Percentiles rank a stretch among this genome's conserved stretches.
phyloP scores from a whole-genome alignment of 2,113 vertebrate genomes.

The Rallus limicola region DNA sequence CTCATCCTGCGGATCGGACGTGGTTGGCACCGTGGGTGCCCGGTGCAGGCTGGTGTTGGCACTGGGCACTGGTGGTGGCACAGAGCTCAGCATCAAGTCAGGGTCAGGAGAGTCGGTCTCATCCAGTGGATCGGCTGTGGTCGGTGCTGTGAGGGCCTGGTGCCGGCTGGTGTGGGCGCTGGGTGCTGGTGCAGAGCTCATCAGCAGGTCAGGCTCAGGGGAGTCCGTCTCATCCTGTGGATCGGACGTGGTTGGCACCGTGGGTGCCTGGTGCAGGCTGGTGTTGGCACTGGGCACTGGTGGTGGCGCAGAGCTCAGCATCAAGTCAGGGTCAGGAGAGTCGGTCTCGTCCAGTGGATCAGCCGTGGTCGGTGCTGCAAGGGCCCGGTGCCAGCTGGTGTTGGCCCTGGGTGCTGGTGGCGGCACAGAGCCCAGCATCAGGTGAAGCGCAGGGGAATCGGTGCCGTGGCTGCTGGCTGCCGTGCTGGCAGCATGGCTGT shows the following conservation, averaged over 20 bases:
- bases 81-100: background rate
- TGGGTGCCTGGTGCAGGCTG: fast-evolving
- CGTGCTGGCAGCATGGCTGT: fast-evolving
- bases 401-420: fast-evolving
- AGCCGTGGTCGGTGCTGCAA: fast-evolving
- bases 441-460: fast-evolving
- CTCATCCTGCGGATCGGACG: background rate
- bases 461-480: background rate
- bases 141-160: fast-evolving
- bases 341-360: background rate
- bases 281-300: background rate
- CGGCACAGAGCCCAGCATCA: background rate
- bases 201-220: fast-evolving
- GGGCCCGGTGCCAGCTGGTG: fast-evolving
- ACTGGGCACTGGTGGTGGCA: fast-evolving
- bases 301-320: background rate
- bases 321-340: fast-evolving
- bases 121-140: background rate
- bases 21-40: fast-evolving
- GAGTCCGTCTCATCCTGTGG: background rate
- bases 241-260: fast-evolving
- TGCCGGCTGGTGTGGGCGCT: background rate
- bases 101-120: background rate
- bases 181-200: background rate
- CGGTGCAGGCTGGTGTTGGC: fast-evolving